A percentile compares a stretch with the other conserved stretches of the same genome.
These are phyloP conservation scores for Salticus scenicus DNA, from an alignment of 2,888 invertebrate species.

Conservation along the genomic window DNA sequence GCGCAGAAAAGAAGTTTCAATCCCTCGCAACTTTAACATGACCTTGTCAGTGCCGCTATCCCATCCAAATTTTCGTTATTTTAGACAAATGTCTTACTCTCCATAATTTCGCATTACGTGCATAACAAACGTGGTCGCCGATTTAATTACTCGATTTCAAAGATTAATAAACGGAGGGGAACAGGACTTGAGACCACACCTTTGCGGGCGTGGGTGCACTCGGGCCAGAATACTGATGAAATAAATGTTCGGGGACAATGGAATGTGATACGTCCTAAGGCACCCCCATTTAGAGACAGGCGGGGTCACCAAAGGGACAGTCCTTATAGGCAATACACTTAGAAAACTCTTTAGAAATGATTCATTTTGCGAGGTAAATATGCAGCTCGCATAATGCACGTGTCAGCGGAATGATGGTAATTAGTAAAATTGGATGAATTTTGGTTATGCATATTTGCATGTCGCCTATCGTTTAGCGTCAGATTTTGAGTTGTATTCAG, in stretches of 20 bases:
- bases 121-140: constrained; percentile 64
- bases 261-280: constrained; percentile 39
- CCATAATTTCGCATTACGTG: constrained; percentile 14
- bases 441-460: constrained; percentile 5
- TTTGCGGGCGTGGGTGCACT: constrained; percentile 55
- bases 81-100: too few relatives aligned
- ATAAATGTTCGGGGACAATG: constrained; percentile 14
- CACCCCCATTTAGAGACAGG: constrained; percentile 46
- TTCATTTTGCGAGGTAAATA: neutral
- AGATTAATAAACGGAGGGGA: constrained; percentile 58
- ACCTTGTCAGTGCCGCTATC: too few relatives aligned
- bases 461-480: neutral
- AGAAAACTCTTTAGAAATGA: neutral
- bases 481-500: constrained; percentile 1
- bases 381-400: constrained; percentile 1
- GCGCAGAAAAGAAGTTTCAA: too few relatives aligned
- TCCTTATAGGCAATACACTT: neutral
- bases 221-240: constrained; percentile 58
- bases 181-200: constrained; percentile 53
- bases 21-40: too few relatives aligned
- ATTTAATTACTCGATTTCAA: constrained; percentile 60
- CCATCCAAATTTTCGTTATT: too few relatives aligned
- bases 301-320: constrained; percentile 29
- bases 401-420: constrained; percentile 5
- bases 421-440: neutral